Conservation (phyloP, 2,888 invertebrate genomes). For the Steromphala cineraria region DNA sequence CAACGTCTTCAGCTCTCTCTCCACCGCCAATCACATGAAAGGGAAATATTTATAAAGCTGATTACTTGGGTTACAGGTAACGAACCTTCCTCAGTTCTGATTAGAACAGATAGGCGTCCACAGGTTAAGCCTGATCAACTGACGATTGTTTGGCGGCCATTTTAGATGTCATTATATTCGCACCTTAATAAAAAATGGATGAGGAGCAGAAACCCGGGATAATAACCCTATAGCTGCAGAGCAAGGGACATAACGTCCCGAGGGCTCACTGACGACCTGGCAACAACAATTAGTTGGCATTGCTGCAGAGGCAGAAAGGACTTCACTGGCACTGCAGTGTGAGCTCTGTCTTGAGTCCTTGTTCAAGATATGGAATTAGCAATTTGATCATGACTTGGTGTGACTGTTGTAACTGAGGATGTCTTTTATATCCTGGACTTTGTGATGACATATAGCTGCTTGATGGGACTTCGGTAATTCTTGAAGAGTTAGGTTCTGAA, state of each 20-base stretch:
- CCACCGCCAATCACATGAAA: constrained; percentile 12
- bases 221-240: not conserved
- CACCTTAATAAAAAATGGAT: constrained; percentile 6
- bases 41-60: constrained; percentile 27
- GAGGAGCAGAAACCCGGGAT: not conserved
- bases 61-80: constrained; percentile 14
- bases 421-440: no score
- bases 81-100: not conserved
- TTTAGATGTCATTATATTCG: constrained; percentile 1
- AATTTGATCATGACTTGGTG: no score
- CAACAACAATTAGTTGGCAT: not conserved
- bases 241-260: not conserved
- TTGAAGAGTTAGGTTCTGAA: no score
- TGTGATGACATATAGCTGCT: no score
- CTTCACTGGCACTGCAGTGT: not conserved
- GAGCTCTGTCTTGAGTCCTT: not conserved
- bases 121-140: not conserved
- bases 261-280: no score
- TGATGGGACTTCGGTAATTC: no score
- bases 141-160: not conserved
- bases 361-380: no score
- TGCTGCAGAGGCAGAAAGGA: not conserved
- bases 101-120: not conserved
- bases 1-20: not conserved
- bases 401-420: no score